Percentiles rank a stretch among this genome's conserved stretches.
Conservation (phyloP, 2,797 vertebrate species). For the Taeniopygia guttata region DNA sequence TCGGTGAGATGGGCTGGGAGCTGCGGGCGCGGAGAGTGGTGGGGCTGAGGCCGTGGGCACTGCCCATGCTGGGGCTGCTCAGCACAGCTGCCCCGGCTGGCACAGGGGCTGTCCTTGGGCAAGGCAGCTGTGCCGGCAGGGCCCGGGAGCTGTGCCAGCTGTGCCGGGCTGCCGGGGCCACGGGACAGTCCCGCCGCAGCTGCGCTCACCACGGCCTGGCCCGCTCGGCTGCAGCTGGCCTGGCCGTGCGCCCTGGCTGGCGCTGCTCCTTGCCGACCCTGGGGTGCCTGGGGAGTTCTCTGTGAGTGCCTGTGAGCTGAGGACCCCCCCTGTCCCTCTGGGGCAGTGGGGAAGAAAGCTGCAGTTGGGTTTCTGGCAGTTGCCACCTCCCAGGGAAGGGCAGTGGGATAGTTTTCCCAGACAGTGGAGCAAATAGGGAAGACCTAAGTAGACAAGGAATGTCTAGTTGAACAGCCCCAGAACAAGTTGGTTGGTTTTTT, state of each 20-base stretch:
- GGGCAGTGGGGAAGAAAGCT: too few species aligned
- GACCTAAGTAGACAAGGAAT: too few species aligned
- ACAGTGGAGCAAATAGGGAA: accelerated
- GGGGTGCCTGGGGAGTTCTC: neutral
- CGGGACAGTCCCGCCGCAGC: neutral
- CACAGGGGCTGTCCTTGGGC: neutral
- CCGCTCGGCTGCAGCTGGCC: neutral
- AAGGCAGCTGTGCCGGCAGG: neutral
- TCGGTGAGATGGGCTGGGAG: too few species aligned
- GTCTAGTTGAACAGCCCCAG: neutral
- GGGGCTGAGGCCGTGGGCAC: neutral
- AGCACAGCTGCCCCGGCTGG: neutral
- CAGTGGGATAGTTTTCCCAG: neutral
- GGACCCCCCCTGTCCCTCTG: too few species aligned
- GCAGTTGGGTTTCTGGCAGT: too few species aligned
- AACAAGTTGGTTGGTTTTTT: neutral
- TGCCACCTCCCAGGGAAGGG: too few species aligned
- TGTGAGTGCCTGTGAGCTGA: neutral
- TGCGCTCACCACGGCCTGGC: neutral
- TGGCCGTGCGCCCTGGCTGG: neutral
- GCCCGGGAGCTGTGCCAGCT: too few species aligned
- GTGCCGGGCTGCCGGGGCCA: neutral
- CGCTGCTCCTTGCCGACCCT: neutral
- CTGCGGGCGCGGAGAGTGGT: too few species aligned
- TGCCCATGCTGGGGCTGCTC: neutral